Evolutionary conservation across 2,113 vertebrate genomes (phyloP).

Genomic region (Oxygymnocypris stewartii): DNA sequence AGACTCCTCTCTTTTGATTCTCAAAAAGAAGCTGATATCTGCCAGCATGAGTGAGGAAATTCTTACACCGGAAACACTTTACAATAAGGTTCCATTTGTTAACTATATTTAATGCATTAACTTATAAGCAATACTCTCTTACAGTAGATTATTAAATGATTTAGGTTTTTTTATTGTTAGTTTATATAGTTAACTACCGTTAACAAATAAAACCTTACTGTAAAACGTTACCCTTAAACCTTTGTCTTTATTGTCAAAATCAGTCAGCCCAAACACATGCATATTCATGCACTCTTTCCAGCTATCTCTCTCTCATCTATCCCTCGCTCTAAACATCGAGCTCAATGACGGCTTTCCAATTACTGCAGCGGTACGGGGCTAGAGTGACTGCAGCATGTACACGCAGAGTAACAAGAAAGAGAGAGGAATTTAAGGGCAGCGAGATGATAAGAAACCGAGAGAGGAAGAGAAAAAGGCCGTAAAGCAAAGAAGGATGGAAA

Average conservation of each 20-base stretch:
- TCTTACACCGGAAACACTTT: background rate
- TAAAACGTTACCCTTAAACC: background rate
- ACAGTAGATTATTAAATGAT: no score
- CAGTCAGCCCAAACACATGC: background rate
- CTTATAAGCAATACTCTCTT: no score
- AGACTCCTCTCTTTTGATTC: background rate
- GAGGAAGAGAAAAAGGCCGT: background rate
- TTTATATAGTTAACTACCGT: background rate
- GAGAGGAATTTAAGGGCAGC: constrained; percentile 21
- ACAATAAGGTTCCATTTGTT: no score
- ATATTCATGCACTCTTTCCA: constrained; percentile 48
- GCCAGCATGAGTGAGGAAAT: background rate
- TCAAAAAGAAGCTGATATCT: background rate
- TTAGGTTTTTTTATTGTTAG: no score
- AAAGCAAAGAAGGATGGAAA: background rate
- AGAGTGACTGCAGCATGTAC: constrained; percentile 72
- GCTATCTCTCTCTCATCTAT: constrained; percentile 36
- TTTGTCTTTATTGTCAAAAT: constrained; percentile 38
- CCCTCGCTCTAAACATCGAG: constrained; percentile 61
- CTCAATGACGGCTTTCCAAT: constrained; percentile 78
- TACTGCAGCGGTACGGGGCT: constrained; percentile 68
- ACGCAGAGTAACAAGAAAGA: constrained; percentile 51
- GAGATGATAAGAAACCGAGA: background rate
- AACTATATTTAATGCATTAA: no score
- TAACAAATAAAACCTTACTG: background rate